These are phyloP conservation scores for Periparus ater DNA, from an alignment of 2,797 vertebrate species.

Conservation along the genomic window DNA sequence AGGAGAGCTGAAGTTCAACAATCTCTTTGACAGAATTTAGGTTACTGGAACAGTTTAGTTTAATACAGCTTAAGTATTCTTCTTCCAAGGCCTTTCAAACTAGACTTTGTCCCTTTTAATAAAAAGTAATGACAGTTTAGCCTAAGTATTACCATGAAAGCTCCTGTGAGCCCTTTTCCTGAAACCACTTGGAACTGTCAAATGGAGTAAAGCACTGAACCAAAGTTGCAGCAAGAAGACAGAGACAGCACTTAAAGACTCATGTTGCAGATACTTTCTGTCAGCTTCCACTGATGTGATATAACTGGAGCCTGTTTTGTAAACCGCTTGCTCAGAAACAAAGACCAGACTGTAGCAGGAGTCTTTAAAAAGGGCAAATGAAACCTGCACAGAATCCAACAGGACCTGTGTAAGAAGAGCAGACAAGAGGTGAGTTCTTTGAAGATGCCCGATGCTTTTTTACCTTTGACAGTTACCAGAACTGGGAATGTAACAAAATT, in stretches of 20 bases:
- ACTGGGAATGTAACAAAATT: background rate
- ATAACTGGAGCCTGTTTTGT: background rate
- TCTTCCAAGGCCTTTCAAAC: background rate
- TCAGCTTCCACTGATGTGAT: background rate
- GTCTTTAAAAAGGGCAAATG: background rate
- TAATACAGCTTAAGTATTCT: background rate
- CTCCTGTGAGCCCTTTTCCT: background rate
- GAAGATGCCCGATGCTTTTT: fast-evolving
- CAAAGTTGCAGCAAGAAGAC: background rate
- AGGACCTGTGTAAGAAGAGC: background rate
- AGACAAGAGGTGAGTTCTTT: background rate
- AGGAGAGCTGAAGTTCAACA: background rate
- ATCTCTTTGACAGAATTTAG: background rate
- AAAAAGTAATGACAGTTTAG: background rate
- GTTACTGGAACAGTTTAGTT: background rate
- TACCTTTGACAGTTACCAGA: background rate
- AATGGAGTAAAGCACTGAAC: background rate
- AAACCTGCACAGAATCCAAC: background rate
- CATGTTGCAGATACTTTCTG: background rate
- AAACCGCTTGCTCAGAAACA: background rate
- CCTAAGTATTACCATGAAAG: background rate
- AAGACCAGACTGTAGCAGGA: background rate
- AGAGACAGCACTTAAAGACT: background rate
- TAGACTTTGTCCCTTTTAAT: background rate
- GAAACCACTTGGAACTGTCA: background rate